phyloP scores from a whole-genome alignment of 2,113 vertebrate genomes.

The Emydocephalus ijimae region DNA sequence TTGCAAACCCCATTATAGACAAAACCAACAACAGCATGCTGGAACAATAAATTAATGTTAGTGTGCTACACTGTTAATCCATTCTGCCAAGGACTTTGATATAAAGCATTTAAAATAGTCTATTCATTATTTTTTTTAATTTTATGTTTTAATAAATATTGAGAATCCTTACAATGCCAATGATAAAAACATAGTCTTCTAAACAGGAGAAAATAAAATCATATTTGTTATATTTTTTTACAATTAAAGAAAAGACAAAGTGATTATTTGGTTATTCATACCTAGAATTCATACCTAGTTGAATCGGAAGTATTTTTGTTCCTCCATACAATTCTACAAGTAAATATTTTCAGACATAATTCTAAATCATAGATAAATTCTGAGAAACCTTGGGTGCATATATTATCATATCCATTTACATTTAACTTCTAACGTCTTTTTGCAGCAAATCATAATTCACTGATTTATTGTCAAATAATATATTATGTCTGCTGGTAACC shows the following conservation, averaged over 20 bases:
- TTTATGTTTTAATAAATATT: neutral
- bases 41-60: slow-evolving; percentile 48
- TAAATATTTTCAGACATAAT: neutral
- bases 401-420: neutral
- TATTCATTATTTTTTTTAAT: neutral
- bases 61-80: slow-evolving; percentile 47
- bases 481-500: neutral
- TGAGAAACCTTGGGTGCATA: neutral
- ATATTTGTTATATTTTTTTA: neutral
- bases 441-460: neutral
- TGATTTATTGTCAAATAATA: neutral
- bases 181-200: neutral
- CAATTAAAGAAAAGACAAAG: neutral
- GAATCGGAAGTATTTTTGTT: neutral
- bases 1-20: slow-evolving; percentile 59
- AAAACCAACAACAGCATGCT: slow-evolving; percentile 47
- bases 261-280: neutral
- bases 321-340: neutral
- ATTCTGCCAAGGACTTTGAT: neutral
- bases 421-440: neutral
- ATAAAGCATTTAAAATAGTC: neutral
- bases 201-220: neutral
- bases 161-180: neutral
- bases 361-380: neutral
- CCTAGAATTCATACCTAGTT: neutral